These are phyloP conservation scores for Halcyon smyrnensis DNA, from an alignment of 2,797 vertebrate species.

Conservation along the genomic window DNA sequence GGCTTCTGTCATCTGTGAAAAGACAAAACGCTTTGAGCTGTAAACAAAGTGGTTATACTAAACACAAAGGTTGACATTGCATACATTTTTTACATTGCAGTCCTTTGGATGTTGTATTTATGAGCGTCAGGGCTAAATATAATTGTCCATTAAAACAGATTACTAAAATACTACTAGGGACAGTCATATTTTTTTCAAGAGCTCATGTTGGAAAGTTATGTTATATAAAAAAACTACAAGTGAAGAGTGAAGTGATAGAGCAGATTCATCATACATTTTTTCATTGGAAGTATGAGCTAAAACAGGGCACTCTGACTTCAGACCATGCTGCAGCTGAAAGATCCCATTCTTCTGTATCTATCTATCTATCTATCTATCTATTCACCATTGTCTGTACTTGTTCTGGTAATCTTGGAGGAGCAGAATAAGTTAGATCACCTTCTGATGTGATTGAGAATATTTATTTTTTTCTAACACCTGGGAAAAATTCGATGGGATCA, in stretches of 20 bases:
- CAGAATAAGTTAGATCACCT: neutral
- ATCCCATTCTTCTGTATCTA: neutral
- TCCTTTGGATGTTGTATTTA: neutral
- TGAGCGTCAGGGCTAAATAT: neutral
- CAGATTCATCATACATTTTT: neutral
- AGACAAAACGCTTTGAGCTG: neutral
- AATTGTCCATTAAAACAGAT: neutral
- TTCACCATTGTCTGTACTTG: neutral
- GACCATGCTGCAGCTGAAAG: neutral
- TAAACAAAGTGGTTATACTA: neutral
- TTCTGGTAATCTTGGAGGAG: neutral
- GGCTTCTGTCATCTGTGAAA: neutral
- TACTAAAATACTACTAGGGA: neutral
- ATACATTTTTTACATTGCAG: neutral
- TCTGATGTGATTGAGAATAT: neutral
- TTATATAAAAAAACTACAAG: neutral
- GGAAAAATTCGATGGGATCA: neutral
- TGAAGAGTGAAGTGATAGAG: neutral
- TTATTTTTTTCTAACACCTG: neutral
- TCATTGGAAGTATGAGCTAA: neutral
- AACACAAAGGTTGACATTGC: neutral
- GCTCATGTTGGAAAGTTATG: neutral
- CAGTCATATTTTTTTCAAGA: neutral
- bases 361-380: neutral
- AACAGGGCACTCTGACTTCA: neutral